phyloP scores from a whole-genome alignment of 2,797 vertebrate species.

The Morus bassanus region DNA sequence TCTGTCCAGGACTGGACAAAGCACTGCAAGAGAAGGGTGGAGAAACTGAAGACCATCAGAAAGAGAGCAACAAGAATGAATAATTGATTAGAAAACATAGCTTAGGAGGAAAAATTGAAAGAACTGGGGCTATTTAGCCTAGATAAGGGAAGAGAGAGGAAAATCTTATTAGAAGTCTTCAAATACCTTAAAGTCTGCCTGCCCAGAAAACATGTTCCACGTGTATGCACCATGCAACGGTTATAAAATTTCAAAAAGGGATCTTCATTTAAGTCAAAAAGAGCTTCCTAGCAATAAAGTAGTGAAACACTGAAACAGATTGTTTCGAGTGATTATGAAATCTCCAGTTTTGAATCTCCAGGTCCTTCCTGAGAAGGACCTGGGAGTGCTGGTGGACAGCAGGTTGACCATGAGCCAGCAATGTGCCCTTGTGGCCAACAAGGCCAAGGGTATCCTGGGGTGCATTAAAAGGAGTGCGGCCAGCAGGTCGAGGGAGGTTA shows the following conservation, averaged over 20 bases:
- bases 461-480: no score
- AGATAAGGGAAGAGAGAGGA: background rate
- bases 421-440: no score
- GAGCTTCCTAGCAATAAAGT: background rate
- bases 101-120: background rate
- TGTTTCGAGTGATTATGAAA: background rate
- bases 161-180: background rate
- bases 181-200: background rate
- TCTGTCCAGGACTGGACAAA: background rate
- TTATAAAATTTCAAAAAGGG: background rate
- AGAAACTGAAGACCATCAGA: background rate
- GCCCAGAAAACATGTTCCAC: background rate
- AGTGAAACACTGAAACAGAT: background rate
- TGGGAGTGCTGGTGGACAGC: no score
- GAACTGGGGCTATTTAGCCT: background rate
- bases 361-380: no score
- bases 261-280: background rate
- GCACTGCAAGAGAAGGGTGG: background rate
- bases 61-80: background rate
- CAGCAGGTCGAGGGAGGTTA: no score
- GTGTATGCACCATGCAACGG: accelerated
- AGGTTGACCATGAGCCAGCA: no score
- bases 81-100: background rate
- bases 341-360: background rate
- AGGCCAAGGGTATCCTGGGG: no score